Conservation (phyloP, 92 coral and sea anemone species). For the Phenganax stokvisi region DNA sequence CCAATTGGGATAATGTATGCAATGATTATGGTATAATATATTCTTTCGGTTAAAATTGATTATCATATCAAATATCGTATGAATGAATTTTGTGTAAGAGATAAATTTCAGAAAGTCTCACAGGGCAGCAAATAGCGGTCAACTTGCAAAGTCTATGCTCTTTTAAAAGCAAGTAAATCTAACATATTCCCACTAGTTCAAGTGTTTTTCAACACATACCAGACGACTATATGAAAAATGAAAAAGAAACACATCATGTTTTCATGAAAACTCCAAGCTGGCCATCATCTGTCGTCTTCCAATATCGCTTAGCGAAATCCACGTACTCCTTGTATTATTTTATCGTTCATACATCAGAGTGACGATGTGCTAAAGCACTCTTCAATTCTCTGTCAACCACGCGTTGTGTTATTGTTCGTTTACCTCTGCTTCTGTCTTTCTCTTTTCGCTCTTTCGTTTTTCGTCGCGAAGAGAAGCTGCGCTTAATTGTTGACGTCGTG, state of each 20-base stretch:
- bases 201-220: too few relatives aligned
- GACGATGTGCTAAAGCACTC: constrained; percentile 20
- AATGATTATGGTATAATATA: not conserved
- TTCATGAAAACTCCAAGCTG: too few relatives aligned
- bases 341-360: constrained; percentile 13
- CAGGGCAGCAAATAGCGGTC: not conserved
- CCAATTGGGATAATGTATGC: not conserved
- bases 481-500: constrained; percentile 65
- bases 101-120: too few relatives aligned
- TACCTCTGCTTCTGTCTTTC: constrained; percentile 35
- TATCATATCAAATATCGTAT: not conserved
- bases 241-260: too few relatives aligned
- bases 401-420: constrained; percentile 28
- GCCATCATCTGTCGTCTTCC: too few relatives aligned
- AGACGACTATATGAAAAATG: too few relatives aligned
- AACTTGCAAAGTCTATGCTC: not conserved
- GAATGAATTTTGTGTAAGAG: not conserved
- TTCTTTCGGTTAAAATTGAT: constrained; percentile 4
- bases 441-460: constrained; percentile 31
- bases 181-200: too few relatives aligned
- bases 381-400: constrained; percentile 17
- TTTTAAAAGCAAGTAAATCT: too few relatives aligned
- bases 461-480: constrained; percentile 65
- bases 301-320: not conserved
- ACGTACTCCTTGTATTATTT: not conserved